Evolutionary conservation across 2,797 vertebrate species (phyloP).

Genomic region (Pseudopleuronectes americanus): DNA sequence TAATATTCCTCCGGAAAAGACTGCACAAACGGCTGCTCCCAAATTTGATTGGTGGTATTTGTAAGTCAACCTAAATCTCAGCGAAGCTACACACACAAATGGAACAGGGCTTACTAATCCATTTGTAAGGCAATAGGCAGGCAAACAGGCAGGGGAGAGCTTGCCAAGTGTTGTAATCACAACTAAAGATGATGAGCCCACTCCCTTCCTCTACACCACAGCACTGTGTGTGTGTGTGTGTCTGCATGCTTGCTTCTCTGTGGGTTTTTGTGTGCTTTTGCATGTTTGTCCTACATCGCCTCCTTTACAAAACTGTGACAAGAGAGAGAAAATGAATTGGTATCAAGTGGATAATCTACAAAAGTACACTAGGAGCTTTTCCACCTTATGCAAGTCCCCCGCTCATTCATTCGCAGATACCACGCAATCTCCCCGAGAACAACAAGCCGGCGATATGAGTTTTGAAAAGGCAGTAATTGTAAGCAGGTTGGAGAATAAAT

Average conservation of each 20-base stretch:
- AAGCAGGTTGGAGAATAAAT: slow-evolving; percentile 82
- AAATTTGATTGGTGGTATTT: slow-evolving; percentile 83
- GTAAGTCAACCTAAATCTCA: slow-evolving; percentile 79
- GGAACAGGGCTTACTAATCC: slow-evolving; percentile 80
- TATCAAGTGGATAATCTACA: slow-evolving; percentile 83
- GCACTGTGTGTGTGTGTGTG: slow-evolving; percentile 33
- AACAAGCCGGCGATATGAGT: slow-evolving; percentile 65
- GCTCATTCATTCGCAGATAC: slow-evolving; percentile 72
- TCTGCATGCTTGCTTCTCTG: slow-evolving; percentile 21
- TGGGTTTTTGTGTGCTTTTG: slow-evolving; percentile 44
- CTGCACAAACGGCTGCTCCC: slow-evolving; percentile 67
- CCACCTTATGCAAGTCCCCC: slow-evolving; percentile 76
- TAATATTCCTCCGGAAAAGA: slow-evolving; percentile 64
- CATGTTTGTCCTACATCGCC: slow-evolving; percentile 76
- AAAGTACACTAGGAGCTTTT: slow-evolving; percentile 79
- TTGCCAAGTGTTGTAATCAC: slow-evolving; percentile 85
- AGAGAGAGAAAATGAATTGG: slow-evolving; percentile 73
- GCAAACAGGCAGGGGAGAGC: slow-evolving; percentile 76
- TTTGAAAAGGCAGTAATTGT: slow-evolving; percentile 80
- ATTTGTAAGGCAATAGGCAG: slow-evolving; percentile 83
- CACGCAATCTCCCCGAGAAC: slow-evolving; percentile 74
- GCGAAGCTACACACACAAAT: slow-evolving; percentile 76
- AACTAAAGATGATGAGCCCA: slow-evolving; percentile 82
- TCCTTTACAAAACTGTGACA: slow-evolving; percentile 74
- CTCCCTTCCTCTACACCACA: slow-evolving; percentile 73